Base-by-base conservation (phyloP, 2,888 invertebrate genomes). In the Nasonia oneida region DNA sequence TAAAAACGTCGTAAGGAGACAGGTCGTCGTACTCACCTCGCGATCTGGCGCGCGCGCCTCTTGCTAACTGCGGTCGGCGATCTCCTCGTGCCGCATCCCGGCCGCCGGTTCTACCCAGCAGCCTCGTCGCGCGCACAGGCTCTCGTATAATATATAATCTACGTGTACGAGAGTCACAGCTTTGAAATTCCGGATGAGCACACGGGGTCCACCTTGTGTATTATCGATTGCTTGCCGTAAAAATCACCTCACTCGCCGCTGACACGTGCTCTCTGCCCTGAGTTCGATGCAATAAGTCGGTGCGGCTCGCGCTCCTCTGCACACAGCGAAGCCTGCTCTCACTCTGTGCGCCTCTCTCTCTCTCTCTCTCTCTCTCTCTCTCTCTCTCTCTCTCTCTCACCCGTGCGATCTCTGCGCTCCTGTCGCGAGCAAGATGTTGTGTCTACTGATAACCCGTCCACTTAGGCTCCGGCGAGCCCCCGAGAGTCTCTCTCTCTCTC, bases 371-470 rank as follows among this genome's bases (percentile, higher is more conserved):
- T 18, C 76, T 53, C 53, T 76, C 53, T 57, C 76, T 18, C 76
- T 53, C 53, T 18, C 76, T 29, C 29, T 18, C 76, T 53, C 53
- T 18, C 76, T 53, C 53, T 76, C 53, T 57, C 76, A 33, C 76
- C 33, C 57, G 57, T 15, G 15, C 33, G 50, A 23, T 15, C 50
- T 15, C 50, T 15, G 33, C 75, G 81, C 80, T 87, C 87, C 83
- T 90, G 90, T 89, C 91, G 92, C 91, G 92, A 92, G 91, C 91
- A 91, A 92, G 93, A 93, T 92, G 91, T 92, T 91, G 91, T 90
- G 91, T 91, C 91, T 92, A 93, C 93, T 93, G 93, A 93, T 93
- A 92, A 93, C 92, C 91, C 92, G 92, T 92, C 92, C 92, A 92
- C 92, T 93, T 92, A 92, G 87, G 86, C 92, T 91, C 89, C 89